Conservation (phyloP, 2,888 invertebrate genomes). For the Drosophila kuntzei region DNA sequence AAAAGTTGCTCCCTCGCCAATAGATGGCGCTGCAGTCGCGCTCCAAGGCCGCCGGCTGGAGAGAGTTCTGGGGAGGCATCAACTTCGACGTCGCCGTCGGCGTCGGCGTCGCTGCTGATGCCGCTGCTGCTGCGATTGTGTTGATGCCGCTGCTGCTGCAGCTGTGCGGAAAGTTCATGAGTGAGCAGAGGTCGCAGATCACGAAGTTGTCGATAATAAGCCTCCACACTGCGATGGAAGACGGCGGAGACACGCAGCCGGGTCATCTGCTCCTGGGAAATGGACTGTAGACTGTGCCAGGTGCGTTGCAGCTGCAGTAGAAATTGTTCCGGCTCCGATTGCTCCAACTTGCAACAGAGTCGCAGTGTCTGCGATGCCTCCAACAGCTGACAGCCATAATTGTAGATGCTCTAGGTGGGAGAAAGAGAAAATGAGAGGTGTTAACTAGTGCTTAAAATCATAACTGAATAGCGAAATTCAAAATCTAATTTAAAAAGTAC, state of each 20-base stretch:
- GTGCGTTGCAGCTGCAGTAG: conserved; percentile 88
- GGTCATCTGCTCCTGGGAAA: conserved; percentile 91
- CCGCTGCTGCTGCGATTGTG: conserved; percentile 73
- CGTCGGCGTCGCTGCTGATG: conserved; percentile 70
- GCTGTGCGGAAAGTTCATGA: conserved; percentile 74
- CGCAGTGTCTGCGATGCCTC: conserved; percentile 91
- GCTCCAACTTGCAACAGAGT: conserved; percentile 89
- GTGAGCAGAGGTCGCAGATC: conserved; percentile 88
- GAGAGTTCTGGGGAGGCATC: conserved; percentile 52
- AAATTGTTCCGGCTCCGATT: conserved; percentile 87
- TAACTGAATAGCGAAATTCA: too few relatives aligned
- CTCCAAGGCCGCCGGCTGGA: conserved; percentile 44
- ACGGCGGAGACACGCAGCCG: conserved; percentile 91
- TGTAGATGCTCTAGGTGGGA: conserved; percentile 89
- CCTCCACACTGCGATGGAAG: conserved; percentile 89
- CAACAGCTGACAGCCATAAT: conserved; percentile 92
- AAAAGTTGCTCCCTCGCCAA: conserved; percentile 88
- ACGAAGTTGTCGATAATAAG: conserved; percentile 88
- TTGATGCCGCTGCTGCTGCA: conserved; percentile 70
- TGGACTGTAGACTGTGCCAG: conserved; percentile 89
- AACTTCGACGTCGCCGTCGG: conserved; percentile 16
- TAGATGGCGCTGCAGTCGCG: conserved; percentile 87
- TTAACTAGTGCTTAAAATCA: background rate
- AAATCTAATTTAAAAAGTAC: too few relatives aligned
- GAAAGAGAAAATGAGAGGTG: conserved; percentile 1